Evolutionary conservation across 2,888 invertebrate species (phyloP).

Genomic region (Agrotis exclamationis): DNA sequence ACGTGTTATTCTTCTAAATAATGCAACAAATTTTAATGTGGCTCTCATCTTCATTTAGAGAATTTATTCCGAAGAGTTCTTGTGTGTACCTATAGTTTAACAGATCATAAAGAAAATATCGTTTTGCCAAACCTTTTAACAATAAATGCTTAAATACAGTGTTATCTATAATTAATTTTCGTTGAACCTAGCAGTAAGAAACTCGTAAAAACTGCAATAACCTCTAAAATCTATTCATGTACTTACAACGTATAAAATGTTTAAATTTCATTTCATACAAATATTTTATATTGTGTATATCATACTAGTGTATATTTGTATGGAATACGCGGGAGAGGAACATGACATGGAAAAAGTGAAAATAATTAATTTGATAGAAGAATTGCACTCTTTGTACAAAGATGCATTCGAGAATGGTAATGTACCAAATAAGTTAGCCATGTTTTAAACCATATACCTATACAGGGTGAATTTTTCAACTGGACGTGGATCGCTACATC

Average conservation of each 20-base stretch:
- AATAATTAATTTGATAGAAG: conserved; percentile 63
- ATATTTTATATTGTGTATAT: conserved; percentile 28
- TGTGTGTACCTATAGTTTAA: too few species aligned
- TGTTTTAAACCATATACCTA: not conserved
- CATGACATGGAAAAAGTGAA: conserved; percentile 39
- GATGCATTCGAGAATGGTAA: conserved; percentile 72
- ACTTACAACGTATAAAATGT: conserved; percentile 16
- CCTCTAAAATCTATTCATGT: conserved; percentile 45
- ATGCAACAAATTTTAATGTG: not conserved
- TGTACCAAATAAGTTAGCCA: not conserved
- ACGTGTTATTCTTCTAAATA: not conserved
- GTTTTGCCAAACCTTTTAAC: not conserved
- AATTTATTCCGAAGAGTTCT: not conserved
- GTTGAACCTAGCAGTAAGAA: conserved; percentile 72
- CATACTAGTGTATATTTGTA: conserved; percentile 6
- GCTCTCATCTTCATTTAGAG: not conserved
- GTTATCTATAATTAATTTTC: conserved; percentile 74
- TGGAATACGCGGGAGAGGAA: conserved; percentile 31
- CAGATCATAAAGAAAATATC: too few species aligned
- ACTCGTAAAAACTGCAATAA: conserved; percentile 48
- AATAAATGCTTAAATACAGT: conserved; percentile 4
- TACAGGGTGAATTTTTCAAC: too few species aligned
- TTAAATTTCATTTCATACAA: not conserved
- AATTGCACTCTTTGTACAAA: conserved; percentile 72
- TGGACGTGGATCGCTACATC: too few species aligned